phyloP scores from a whole-genome alignment of 2,888 invertebrate species.

The Alitta virens region DNA sequence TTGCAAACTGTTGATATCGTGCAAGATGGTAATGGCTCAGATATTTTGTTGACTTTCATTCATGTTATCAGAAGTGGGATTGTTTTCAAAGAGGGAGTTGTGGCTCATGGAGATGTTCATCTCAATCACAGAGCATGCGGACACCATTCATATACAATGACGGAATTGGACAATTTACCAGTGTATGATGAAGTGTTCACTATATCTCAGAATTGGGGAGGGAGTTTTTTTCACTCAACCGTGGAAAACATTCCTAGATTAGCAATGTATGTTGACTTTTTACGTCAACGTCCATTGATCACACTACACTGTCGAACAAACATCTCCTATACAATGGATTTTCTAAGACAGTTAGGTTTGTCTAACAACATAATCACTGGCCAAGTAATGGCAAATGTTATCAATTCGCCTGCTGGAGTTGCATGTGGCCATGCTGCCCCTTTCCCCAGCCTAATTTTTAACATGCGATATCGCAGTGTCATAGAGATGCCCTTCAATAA shows the following conservation, averaged over 20 bases:
- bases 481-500: not conserved
- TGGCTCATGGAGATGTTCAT: too few relatives aligned
- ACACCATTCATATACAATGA: too few relatives aligned
- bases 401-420: not conserved
- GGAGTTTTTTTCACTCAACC: slow-evolving; percentile 5
- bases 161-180: too few relatives aligned
- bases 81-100: too few relatives aligned
- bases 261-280: slow-evolving; percentile 1
- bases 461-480: not conserved
- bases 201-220: slow-evolving; percentile 18
- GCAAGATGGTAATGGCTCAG: too few relatives aligned
- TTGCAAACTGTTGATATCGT: too few relatives aligned
- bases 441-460: not conserved
- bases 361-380: not conserved
- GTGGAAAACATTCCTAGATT: slow-evolving; percentile 17
- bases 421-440: not conserved
- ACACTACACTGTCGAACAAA: not conserved
- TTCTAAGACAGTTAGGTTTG: not conserved
- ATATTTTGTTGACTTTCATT: too few relatives aligned
- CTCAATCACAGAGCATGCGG: too few relatives aligned
- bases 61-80: too few relatives aligned
- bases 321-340: not conserved
- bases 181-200: slow-evolving; percentile 8
- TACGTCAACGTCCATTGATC: slow-evolving; percentile 1
- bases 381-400: not conserved